Evolutionary conservation across 2,888 invertebrate species (phyloP), one percentile per base, ranked within the genome.

Genomic region (Tenthredo scrophulariae): DNA sequence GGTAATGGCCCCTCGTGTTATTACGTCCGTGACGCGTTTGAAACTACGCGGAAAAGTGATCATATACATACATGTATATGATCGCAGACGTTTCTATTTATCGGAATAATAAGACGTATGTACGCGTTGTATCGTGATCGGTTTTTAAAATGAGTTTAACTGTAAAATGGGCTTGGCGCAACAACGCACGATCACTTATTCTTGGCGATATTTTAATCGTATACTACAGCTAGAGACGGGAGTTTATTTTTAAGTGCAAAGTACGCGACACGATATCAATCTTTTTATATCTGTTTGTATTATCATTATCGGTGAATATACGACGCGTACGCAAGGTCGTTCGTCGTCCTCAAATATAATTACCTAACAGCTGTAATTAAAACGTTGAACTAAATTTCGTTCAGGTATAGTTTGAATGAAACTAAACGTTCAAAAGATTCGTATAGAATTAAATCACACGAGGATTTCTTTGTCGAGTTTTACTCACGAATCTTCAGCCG

Each of bases 321-420:
- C 15, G 13, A 88, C 88, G 89, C 88, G 88, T 87, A 79, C 85
- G 87, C 89, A 90, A 90, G 90, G 90, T 86, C 90, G 89, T 86
- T 77, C 85, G 77, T 87, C 89, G 89, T 88, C 88, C 90, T 89
- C 88, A 80, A 79, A 85, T 22, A 62, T 40, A 50, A 77, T 5
- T 5, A 0, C 4, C 77, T 15, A 50, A 54, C 50, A 50, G 5
- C 54, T 26, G 18, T 67, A 33, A 67, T 67, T 67, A 67, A 33
- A 15, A 33, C 67, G 13, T 13, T 13, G 33, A 37, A 37, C 13
- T 13, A 29, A 65, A 65, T 18, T 22, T 58, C 58, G 6, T 58
- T 9, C 2, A 15, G 13, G 4, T 43, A 43, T 46, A 46, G 22
- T 58, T 62, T 62, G 62, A 26, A 26, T 62, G 62, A 62, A 62